phyloP scores from a whole-genome alignment of 1,140 invertebrate genomes.

The Aphelenchoides besseyi region DNA sequence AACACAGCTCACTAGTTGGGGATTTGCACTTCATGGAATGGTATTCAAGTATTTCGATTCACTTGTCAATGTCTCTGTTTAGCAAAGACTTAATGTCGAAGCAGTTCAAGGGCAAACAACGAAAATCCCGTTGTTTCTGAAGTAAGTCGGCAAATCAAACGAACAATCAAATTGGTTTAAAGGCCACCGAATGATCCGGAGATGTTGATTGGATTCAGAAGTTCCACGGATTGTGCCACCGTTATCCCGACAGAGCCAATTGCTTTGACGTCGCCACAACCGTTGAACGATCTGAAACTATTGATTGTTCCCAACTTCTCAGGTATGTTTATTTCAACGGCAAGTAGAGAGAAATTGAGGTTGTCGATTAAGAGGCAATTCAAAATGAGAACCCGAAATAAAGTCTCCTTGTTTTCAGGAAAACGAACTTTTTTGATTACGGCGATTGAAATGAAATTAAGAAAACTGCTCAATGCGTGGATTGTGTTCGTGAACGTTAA shows the following conservation, averaged over 20 bases:
- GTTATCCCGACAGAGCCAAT: slow-evolving; percentile 30
- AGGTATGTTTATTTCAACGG: too few relatives aligned
- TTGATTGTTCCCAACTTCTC: slow-evolving; percentile 28
- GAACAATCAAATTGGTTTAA: background rate
- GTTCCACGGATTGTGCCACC: slow-evolving; percentile 25
- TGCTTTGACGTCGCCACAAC: background rate
- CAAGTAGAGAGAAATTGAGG: too few relatives aligned
- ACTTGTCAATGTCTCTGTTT: too few relatives aligned
- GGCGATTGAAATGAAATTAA: slow-evolving; percentile 37
- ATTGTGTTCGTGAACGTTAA: slow-evolving; percentile 28
- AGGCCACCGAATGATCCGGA: slow-evolving; percentile 15
- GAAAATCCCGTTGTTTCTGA: slow-evolving; percentile 39
- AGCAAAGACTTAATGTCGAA: slow-evolving; percentile 38
- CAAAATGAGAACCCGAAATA: background rate
- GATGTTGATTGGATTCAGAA: background rate
- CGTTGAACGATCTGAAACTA: slow-evolving; percentile 19
- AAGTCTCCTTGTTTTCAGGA: slow-evolving; percentile 26
- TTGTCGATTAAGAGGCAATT: too few relatives aligned
- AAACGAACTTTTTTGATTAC: slow-evolving; percentile 36
- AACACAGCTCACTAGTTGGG: slow-evolving; percentile 35
- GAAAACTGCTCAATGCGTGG: slow-evolving; percentile 35
- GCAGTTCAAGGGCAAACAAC: slow-evolving; percentile 45
- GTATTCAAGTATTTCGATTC: too few relatives aligned
- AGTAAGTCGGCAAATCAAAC: background rate
- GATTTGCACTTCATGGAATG: slow-evolving; percentile 39